These are phyloP conservation scores for Eumeta japonica DNA, from an alignment of 1,140 invertebrate species.

Conservation along the genomic window DNA sequence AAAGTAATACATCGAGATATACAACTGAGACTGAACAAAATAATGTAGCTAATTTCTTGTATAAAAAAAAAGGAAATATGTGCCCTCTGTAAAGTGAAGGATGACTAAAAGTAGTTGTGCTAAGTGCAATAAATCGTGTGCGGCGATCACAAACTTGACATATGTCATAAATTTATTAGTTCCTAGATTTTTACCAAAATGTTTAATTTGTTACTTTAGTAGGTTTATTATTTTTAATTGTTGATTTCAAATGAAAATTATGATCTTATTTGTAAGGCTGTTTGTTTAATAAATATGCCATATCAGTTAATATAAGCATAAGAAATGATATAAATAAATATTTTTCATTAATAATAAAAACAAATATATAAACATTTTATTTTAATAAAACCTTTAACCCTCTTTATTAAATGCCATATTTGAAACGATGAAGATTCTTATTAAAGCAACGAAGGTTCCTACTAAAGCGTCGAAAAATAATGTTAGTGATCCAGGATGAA, in stretches of 20 bases:
- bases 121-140: not conserved
- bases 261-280: too few relatives aligned
- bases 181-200: slow-evolving; percentile 1
- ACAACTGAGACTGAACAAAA: not conserved
- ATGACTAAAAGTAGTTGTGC: slow-evolving; percentile 1
- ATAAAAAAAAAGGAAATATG: not conserved
- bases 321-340: not conserved
- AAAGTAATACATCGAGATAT: not conserved
- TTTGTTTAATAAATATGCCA: too few relatives aligned
- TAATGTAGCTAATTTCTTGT: not conserved
- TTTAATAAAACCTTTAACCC: not conserved
- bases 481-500: too few relatives aligned
- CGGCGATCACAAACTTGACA: not conserved
- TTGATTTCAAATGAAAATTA: not conserved
- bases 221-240: not conserved
- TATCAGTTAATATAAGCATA: not conserved
- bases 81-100: not conserved
- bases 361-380: not conserved
- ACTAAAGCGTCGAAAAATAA: slow-evolving; percentile 1
- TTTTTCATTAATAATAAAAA: slow-evolving; percentile 1
- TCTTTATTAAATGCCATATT: not conserved
- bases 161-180: slow-evolving; percentile 1
- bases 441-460: not conserved
- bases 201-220: not conserved
- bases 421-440: not conserved